Evolutionary conservation across 2,113 vertebrate genomes (phyloP), one percentile per base, ranked within the genome.

Genomic region (Scartelaos histophorus): DNA sequence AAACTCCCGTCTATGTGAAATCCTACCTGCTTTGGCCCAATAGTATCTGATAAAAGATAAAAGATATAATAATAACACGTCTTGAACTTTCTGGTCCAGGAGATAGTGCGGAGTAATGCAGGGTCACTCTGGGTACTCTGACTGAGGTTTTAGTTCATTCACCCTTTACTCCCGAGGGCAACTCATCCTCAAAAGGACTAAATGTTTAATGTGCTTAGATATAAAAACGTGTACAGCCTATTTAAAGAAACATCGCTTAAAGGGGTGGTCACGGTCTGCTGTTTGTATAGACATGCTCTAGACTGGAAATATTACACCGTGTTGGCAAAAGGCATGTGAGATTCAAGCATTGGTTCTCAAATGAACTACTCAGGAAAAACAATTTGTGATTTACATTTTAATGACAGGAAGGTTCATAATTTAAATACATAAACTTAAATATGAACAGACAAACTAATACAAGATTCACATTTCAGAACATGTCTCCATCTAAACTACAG

Each of bases 161-260:
- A 76, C 54, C 71, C 73, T 71, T 70, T 69, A 43, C 19, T 68
- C 69, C 12, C 21, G 61, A 83, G 73, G 70, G 45, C 58, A 21
- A 58, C 43, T 69, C n/a, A 25, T 73, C 72, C 70, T 76, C 22
- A 49, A 61, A 68, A 54, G 12, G 5, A 60, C 64, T 69, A 16
- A 3, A 69, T 66, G 65, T 77, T 73, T 62, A 70, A 79, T 75
- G 62, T 73, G 66, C 22, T 25, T 72, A 47, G 6, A 56, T 71
- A 43, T 71, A 72, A 25, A 71, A 71, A 53, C 29, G 58, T 70
- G 69, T 24, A 64, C 54, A 16, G 22, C 13, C 54, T 64, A 35
- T 81, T 75, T 73, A 53, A 71, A 74, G 62, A 70, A 46, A 78
- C 53, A 38, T 69, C 71, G 78, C 70, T 76, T 43, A 51, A 45